These are phyloP conservation scores for Saimiri boliviensis DNA, from an alignment of 2,113 vertebrate genomes.

Conservation along the genomic window DNA sequence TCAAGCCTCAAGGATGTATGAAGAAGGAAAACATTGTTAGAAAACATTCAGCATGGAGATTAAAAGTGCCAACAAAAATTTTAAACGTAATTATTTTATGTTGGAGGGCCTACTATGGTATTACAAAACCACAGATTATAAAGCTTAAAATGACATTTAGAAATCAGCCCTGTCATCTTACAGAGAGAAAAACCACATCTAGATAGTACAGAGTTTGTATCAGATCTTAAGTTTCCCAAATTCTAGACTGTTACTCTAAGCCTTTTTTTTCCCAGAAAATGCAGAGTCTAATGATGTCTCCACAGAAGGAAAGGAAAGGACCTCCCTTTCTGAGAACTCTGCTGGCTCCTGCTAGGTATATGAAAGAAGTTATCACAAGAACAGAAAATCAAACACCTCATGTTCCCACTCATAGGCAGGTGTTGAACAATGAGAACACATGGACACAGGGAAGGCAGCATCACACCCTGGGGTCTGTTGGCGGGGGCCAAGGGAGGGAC, in stretches of 20 bases:
- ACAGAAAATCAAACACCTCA: too few relatives aligned
- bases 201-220: not conserved
- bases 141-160: not conserved
- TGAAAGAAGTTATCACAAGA: not conserved
- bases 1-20: not conserved
- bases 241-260: not conserved
- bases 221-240: not conserved
- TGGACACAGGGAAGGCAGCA: too few relatives aligned
- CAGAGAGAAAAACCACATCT: not conserved
- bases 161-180: not conserved
- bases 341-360: not conserved
- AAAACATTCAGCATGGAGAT: not conserved
- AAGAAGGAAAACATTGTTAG: not conserved
- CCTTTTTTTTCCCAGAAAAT: not conserved
- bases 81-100: not conserved
- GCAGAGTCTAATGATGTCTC: not conserved
- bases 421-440: too few relatives aligned
- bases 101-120: not conserved
- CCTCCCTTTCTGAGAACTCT: not conserved
- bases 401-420: too few relatives aligned
- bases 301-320: not conserved
- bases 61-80: conserved; percentile 23
- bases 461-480: too few relatives aligned
- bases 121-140: not conserved
- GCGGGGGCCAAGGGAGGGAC: too few relatives aligned